A percentile compares a stretch with the other conserved stretches of the same genome.
These are phyloP conservation scores for Chrysolina americana DNA, from an alignment of 2,888 invertebrate genomes.

Conservation along the genomic window DNA sequence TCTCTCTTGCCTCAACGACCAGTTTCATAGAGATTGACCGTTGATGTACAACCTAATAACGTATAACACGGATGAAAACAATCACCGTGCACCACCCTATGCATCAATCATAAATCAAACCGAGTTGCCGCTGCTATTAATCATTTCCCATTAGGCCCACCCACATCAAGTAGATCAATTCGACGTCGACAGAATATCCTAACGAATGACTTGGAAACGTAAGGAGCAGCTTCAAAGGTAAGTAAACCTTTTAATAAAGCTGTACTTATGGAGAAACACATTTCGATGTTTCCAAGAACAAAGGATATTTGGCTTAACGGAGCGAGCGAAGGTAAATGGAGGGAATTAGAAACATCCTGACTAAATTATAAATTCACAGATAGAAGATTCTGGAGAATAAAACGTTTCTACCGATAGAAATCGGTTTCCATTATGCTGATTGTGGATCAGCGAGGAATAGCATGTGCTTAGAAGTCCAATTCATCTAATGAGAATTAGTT, in stretches of 20 bases:
- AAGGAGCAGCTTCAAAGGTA: background rate
- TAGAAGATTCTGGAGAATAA: background rate
- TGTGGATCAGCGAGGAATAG: background rate
- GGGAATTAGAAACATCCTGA: background rate
- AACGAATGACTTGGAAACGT: constrained; percentile 12
- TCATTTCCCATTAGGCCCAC: constrained; percentile 18
- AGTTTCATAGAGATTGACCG: background rate
- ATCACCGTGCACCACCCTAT: background rate
- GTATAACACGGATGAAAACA: background rate
- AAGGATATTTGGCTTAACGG: background rate
- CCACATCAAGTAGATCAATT: constrained; percentile 24
- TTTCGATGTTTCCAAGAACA: constrained; percentile 6
- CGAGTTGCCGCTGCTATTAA: constrained; percentile 20
- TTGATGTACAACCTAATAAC: constrained; percentile 3
- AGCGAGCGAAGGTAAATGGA: background rate
- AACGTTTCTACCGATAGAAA: background rate
- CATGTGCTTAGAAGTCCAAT: background rate
- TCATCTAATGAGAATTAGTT: background rate
- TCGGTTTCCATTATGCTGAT: background rate
- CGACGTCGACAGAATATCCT: constrained; percentile 5
- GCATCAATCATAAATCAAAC: background rate
- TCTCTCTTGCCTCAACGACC: background rate
- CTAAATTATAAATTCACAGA: background rate
- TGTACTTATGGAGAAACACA: background rate
- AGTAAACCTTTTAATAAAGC: constrained; percentile 10